These are phyloP conservation scores for Halocynthia roretzi DNA, from an alignment of 23 tunicate genomes.

Conservation along the genomic window DNA sequence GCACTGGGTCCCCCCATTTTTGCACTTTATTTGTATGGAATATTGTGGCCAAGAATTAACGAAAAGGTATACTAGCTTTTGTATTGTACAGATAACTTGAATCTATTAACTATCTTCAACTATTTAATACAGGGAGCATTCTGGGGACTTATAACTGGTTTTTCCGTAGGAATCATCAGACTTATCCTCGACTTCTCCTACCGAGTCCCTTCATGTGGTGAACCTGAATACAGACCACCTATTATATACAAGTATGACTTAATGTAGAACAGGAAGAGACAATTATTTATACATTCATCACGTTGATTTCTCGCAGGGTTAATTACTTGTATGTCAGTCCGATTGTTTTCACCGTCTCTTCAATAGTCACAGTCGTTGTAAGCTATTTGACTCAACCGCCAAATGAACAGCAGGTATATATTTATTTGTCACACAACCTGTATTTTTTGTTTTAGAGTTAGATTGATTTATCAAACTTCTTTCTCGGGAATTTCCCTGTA, in stretches of 20 bases:
- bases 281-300: neutral
- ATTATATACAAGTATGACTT: constrained; percentile 39
- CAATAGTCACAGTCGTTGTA: constrained; percentile 26
- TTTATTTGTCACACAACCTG: too few species aligned
- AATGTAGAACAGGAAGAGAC: neutral
- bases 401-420: constrained; percentile 21
- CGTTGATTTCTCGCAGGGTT: constrained; percentile 20
- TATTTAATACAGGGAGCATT: constrained; percentile 66
- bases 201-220: constrained; percentile 55
- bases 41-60: constrained; percentile 62
- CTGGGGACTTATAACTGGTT: constrained; percentile 71
- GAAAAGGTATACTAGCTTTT: constrained; percentile 33
- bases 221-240: constrained; percentile 55
- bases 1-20: constrained; percentile 74
- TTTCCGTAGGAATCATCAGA: constrained; percentile 54
- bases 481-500: too few species aligned
- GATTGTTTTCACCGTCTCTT: constrained; percentile 42
- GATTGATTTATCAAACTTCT: too few species aligned
- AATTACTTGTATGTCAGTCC: constrained; percentile 64
- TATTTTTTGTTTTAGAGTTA: too few species aligned
- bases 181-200: constrained; percentile 50
- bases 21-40: constrained; percentile 45
- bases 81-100: too few species aligned
- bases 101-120: neutral
- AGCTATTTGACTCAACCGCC: constrained; percentile 46